Conservation (phyloP, 92 coral and sea anemone species). For the Paramuricea clavata region DNA sequence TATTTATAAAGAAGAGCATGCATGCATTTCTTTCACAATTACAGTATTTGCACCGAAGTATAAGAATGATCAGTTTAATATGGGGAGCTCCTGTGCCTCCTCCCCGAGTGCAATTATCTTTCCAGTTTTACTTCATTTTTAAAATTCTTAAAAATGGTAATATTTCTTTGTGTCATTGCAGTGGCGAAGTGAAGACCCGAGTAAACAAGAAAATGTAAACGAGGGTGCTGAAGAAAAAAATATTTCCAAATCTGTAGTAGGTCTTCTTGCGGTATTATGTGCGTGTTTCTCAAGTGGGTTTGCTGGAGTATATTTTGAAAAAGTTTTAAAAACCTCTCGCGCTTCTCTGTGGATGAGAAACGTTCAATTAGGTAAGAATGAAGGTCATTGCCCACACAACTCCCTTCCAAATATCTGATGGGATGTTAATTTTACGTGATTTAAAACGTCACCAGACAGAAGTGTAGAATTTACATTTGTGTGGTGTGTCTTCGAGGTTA, state of each 20-base stretch:
- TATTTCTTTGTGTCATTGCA: not conserved
- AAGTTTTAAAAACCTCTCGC: conserved; percentile 87
- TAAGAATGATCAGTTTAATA: no score
- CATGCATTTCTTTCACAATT: no score
- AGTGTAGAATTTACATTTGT: not conserved
- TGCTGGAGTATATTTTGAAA: conserved; percentile 98
- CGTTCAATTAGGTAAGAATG: conserved; percentile 84
- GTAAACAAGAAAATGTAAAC: conserved; percentile 17
- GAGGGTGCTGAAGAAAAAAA: conserved; percentile 7
- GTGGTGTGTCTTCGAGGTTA: not conserved
- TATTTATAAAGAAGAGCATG: no score
- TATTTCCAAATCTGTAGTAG: conserved; percentile 79
- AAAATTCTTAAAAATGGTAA: not conserved
- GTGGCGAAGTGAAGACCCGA: not conserved
- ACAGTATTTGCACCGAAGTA: no score
- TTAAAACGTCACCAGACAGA: not conserved
- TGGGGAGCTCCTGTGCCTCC: no score
- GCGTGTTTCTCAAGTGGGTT: conserved; percentile 99
- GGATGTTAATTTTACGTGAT: not conserved
- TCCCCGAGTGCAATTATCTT: no score
- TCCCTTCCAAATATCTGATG: not conserved
- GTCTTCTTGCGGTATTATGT: conserved; percentile 86
- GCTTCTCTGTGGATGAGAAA: conserved; percentile 95
- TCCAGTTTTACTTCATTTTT: no score
- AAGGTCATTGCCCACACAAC: not conserved